phyloP scores from a whole-genome alignment of 2,113 vertebrate species.

The Turnix velox region DNA sequence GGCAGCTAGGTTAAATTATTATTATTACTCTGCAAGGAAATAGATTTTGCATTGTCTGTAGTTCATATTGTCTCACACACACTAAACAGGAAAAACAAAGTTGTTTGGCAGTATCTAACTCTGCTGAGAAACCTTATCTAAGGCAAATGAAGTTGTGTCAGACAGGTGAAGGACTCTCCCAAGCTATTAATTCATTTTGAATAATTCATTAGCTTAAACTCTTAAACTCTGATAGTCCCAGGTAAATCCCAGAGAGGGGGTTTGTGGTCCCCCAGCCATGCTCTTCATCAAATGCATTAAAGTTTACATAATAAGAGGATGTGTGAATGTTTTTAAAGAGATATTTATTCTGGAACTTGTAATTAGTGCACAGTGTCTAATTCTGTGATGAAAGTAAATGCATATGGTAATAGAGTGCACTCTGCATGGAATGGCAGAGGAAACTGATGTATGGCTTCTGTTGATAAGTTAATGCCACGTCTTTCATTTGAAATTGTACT shows the following conservation, averaged over 20 bases:
- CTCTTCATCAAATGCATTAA: conserved; percentile 22
- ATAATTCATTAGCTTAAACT: conserved; percentile 72
- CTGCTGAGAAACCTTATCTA: conserved; percentile 67
- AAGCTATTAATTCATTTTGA: conserved; percentile 67
- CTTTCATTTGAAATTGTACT: neutral
- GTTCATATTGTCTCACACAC: neutral
- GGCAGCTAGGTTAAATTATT: neutral
- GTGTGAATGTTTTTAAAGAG: conserved; percentile 29
- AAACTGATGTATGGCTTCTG: neutral
- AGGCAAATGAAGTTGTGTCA: conserved; percentile 68
- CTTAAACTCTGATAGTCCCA: conserved; percentile 34
- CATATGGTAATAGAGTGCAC: neutral
- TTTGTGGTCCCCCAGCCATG: conserved; percentile 7
- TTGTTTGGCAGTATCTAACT: conserved; percentile 37
- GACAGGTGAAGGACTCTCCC: conserved; percentile 68
- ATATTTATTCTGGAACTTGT: neutral
- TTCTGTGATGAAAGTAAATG: neutral
- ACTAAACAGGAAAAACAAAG: conserved; percentile 33
- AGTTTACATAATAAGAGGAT: conserved; percentile 27
- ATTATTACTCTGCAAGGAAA: neutral
- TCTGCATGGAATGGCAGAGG: neutral
- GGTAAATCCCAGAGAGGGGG: conserved; percentile 31
- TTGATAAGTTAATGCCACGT: neutral
- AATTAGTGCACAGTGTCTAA: conserved; percentile 1
- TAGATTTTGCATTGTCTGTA: neutral